These are phyloP conservation scores for Aythya baeri DNA, from an alignment of 2,113 vertebrate species.

Conservation along the genomic window DNA sequence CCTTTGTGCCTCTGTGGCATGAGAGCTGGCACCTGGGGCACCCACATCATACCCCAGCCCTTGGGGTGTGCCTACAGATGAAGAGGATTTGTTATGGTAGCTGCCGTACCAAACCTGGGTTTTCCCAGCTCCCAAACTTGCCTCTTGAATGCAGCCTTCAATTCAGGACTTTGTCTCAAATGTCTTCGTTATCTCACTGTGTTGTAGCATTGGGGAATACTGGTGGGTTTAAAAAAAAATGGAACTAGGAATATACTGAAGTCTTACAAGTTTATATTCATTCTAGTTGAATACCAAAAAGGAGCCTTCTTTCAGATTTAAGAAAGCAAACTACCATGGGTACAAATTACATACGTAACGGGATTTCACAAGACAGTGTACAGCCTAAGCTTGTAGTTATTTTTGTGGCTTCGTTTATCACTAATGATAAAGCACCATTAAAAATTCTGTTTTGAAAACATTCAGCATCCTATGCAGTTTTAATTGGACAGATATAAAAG, in stretches of 20 bases:
- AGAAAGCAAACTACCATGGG: neutral
- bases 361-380: neutral
- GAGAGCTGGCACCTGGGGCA: rapidly evolving
- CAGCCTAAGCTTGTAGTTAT: neutral
- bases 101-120: rapidly evolving
- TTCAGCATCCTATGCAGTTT: neutral
- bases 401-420: neutral
- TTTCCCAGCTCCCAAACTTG: rapidly evolving
- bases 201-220: neutral
- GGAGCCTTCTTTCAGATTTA: rapidly evolving
- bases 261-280: neutral
- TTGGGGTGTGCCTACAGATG: rapidly evolving
- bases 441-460: neutral
- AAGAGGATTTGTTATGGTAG: neutral
- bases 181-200: rapidly evolving
- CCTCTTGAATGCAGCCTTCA: neutral
- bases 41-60: neutral
- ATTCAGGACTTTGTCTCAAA: neutral
- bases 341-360: neutral
- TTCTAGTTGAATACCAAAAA: neutral
- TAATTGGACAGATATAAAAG: neutral
- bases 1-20: neutral
- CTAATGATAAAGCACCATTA: neutral
- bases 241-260: neutral
- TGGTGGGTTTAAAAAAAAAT: neutral